A percentile compares a stretch with the other conserved stretches of the same genome.
These are phyloP conservation scores for Isichthys henryi DNA, from an alignment of 2,113 vertebrate genomes.

Conservation along the genomic window DNA sequence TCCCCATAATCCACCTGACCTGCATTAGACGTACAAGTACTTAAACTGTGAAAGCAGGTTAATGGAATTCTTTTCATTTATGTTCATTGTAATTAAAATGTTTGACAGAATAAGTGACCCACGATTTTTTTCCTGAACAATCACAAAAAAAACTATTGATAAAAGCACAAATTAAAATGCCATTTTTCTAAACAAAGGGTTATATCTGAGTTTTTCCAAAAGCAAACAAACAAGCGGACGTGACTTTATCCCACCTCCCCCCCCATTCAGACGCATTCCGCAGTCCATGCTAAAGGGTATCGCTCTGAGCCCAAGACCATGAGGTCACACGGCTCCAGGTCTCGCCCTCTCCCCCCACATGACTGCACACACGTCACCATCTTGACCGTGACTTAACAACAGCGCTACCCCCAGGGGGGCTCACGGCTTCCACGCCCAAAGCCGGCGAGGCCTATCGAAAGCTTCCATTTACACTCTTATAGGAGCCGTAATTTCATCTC, in stretches of 20 bases:
- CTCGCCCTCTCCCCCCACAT: not conserved
- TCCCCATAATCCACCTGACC: not conserved
- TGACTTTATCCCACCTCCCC: not conserved
- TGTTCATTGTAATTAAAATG: not conserved
- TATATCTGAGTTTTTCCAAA: not conserved
- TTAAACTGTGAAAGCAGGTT: not conserved
- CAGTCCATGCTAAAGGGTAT: not conserved
- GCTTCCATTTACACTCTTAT: not conserved
- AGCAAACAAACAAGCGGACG: not conserved
- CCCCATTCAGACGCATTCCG: not conserved
- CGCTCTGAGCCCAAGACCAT: not conserved
- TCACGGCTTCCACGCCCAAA: not conserved
- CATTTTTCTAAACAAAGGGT: not conserved
- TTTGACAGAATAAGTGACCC: not conserved
- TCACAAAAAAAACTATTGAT: not conserved
- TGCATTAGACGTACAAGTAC: not conserved
- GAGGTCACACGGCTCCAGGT: not conserved
- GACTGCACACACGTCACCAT: not conserved
- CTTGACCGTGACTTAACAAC: not conserved
- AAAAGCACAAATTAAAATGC: not conserved
- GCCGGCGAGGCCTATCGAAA: not conserved
- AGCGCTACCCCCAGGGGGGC: not conserved
- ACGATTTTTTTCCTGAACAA: not conserved
- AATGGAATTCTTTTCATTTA: not conserved
- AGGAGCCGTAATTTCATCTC: not conserved